Conservation (phyloP, 2,113 vertebrate genomes). For the Melanerpes aurifrons region DNA sequence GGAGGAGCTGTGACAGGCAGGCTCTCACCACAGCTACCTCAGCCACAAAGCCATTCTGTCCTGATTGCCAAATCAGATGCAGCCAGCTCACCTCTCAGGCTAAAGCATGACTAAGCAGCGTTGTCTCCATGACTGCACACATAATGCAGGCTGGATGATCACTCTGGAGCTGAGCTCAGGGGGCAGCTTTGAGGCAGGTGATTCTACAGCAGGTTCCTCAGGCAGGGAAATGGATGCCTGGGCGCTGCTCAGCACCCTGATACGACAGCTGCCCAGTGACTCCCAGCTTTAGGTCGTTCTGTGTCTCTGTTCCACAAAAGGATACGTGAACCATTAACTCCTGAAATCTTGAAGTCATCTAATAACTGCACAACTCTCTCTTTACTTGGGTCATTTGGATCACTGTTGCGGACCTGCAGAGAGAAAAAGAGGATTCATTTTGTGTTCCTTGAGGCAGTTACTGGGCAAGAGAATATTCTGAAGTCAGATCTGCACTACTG, state of each 20-base stretch:
- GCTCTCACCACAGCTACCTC: neutral
- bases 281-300: neutral
- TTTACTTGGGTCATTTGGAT: slow-evolving; percentile 88
- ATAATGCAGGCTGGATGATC: neutral
- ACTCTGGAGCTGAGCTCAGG: neutral
- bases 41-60: neutral
- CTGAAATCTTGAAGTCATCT: slow-evolving; percentile 97
- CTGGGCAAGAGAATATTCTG: neutral
- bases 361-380: slow-evolving; percentile 95
- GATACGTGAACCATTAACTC: slow-evolving; percentile 97
- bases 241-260: neutral
- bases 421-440: neutral
- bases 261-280: neutral
- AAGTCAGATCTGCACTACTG: neutral
- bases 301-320: slow-evolving; percentile 66
- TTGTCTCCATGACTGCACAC: accelerated
- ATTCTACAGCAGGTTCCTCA: neutral
- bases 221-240: neutral
- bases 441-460: neutral
- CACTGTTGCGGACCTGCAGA: slow-evolving; percentile 90
- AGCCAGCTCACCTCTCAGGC: neutral
- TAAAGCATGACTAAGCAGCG: neutral
- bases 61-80: neutral
- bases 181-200: neutral
- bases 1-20: neutral